Conservation (phyloP, 1,140 invertebrate genomes). For the Batillaria attramentaria region DNA sequence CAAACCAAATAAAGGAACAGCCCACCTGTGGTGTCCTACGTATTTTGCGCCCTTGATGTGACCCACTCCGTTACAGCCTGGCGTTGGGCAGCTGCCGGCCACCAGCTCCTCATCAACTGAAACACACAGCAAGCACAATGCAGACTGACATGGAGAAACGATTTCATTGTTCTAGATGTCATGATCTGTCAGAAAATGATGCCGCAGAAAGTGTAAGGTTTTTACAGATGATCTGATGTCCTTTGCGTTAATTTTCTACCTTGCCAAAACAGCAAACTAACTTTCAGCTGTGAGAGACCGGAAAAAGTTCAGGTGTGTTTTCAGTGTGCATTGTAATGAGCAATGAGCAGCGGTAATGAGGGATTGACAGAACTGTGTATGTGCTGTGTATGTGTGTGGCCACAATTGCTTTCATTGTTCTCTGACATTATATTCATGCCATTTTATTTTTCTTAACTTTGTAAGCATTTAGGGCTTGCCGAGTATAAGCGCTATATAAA, state of each 20-base stretch:
- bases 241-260: too few species aligned
- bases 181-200: too few species aligned
- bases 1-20: neutral
- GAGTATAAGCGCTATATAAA: too few species aligned
- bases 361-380: too few species aligned
- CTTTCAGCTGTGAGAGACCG: neutral
- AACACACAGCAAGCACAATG: conserved; percentile 5
- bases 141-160: neutral
- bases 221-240: too few species aligned
- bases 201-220: too few species aligned
- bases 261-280: neutral
- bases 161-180: neutral
- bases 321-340: neutral
- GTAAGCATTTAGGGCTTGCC: too few species aligned
- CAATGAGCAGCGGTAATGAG: too few species aligned
- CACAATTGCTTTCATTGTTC: too few species aligned
- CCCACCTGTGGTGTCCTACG: conserved; percentile 79
- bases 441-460: too few species aligned
- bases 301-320: neutral
- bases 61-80: conserved; percentile 73
- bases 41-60: conserved; percentile 81
- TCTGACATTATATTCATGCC: too few species aligned
- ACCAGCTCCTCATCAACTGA: conserved; percentile 42
- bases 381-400: too few species aligned
- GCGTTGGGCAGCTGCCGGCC: conserved; percentile 70